Base-by-base conservation (phyloP, 1,140 invertebrate species). In the Bombus sibiricus region DNA sequence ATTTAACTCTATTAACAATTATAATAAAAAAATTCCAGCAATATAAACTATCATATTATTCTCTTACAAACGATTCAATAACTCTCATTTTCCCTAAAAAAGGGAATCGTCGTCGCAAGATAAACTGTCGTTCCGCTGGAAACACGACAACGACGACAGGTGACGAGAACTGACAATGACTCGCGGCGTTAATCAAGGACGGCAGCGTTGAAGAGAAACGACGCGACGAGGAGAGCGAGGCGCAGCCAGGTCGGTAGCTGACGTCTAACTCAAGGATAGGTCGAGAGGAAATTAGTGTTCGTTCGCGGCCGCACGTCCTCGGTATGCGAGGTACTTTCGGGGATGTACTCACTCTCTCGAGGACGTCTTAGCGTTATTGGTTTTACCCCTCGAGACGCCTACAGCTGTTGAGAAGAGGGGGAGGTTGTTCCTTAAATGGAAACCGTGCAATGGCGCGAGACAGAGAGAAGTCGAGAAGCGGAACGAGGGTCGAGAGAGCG, bases 281-380 rank as follows among this genome's bases (percentile, higher is more conserved):
- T 80, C 34, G 89, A 91, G 89, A 87, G 90, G 92, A 92, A 94
- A 95, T 95, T 94, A 94, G 93, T 93, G 92, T 93, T 93, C 92
- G 92, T 90, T 76, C 83, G 88, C 90, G 89, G 90, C 83, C 85
- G 87, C 87, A 80, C 88, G 89, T 92, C 87, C 83, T 91, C 85
- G 93, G 92, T 93, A 93, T 93, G 92, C 92, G 53, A 88, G 89
- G 88, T 91, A 91, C 91, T 93, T 91, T 89, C 87, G 85, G 83
- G 90, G 86, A 74, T 83, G 85, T 68, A 84, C 84, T 89, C 85
- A 62, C 66, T 66, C 53, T 64, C 73, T 53, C 62, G 62, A 85
- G 91, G 88, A 91, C 92, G 90, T 92, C 94, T 94, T 93, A 92
- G 91, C 92, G 88, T 94, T 95, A 95, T 94, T 95, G 94, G 94